Percentiles rank a stretch among this genome's conserved stretches.
These are phyloP conservation scores for Brachyalestes nurse DNA, from an alignment of 2,797 vertebrate genomes.

Conservation along the genomic window DNA sequence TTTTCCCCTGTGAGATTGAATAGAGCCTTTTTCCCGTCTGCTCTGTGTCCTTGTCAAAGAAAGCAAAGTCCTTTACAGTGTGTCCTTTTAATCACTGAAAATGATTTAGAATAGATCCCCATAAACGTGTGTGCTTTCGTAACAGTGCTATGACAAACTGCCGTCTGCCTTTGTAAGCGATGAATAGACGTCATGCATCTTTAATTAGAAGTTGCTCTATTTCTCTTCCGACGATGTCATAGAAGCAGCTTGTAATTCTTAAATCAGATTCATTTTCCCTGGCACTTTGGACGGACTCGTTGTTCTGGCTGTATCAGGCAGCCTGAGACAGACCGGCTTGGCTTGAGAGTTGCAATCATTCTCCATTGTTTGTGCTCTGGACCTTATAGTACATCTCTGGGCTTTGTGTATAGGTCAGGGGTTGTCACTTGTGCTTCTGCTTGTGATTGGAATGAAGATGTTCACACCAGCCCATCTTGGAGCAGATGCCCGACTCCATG, in stretches of 20 bases:
- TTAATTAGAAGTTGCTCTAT: constrained; percentile 29
- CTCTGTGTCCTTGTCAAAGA: background rate
- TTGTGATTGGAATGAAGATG: too few species aligned
- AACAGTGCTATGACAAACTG: constrained; percentile 18
- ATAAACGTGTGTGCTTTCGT: constrained; percentile 9
- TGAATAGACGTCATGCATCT: constrained; percentile 36
- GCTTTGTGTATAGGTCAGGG: too few species aligned
- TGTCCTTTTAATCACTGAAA: constrained; percentile 26
- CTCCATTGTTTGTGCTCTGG: too few species aligned
- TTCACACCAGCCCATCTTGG: too few species aligned
- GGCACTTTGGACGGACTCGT: background rate
- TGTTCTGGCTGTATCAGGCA: background rate
- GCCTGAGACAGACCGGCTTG: background rate
- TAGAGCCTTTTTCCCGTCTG: too few species aligned
- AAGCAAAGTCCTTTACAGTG: background rate
- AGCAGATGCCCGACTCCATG: too few species aligned
- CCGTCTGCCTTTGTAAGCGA: constrained; percentile 9
- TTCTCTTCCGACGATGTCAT: constrained; percentile 5
- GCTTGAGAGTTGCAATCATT: background rate
- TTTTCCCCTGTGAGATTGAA: background rate
- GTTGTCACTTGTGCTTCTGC: too few species aligned
- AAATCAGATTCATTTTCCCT: constrained; percentile 13
- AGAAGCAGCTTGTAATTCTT: background rate
- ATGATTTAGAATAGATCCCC: constrained; percentile 11
- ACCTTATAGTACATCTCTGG: too few species aligned